phyloP scores from a whole-genome alignment of 2,888 invertebrate species.

The Caenorhabditis japonica region DNA sequence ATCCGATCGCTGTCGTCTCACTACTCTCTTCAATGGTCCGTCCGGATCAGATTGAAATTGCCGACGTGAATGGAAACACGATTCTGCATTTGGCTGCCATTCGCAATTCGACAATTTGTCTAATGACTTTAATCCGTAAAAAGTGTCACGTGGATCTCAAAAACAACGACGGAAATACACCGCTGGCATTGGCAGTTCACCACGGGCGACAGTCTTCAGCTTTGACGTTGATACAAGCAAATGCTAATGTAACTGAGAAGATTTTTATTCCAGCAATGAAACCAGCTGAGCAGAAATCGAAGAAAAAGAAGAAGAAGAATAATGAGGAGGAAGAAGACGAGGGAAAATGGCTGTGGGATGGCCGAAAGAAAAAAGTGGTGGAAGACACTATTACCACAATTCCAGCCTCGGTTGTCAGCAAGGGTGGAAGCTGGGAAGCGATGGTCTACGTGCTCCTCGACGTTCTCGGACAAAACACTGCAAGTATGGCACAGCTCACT shows the following conservation, averaged over 20 bases:
- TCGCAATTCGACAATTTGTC: slow-evolving; percentile 72
- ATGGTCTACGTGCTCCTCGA: slow-evolving; percentile 79
- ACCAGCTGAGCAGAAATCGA: neutral
- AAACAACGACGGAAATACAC: slow-evolving; percentile 53
- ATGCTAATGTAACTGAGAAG: slow-evolving; percentile 51
- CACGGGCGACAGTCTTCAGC: slow-evolving; percentile 73
- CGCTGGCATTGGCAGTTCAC: slow-evolving; percentile 76
- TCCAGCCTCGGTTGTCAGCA: slow-evolving; percentile 53
- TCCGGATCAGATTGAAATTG: slow-evolving; percentile 42
- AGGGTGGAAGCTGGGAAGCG: slow-evolving; percentile 60
- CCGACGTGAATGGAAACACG: slow-evolving; percentile 73
- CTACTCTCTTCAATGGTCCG: slow-evolving; percentile 52
- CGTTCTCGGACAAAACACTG: slow-evolving; percentile 74
- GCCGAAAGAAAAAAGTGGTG: slow-evolving; percentile 30
- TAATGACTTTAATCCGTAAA: slow-evolving; percentile 59
- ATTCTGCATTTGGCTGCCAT: slow-evolving; percentile 79
- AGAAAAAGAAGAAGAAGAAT: neutral
- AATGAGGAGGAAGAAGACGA: slow-evolving; percentile 2
- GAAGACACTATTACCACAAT: slow-evolving; percentile 35
- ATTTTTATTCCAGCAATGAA: slow-evolving; percentile 26
- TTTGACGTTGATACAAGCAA: slow-evolving; percentile 67
- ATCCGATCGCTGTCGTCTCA: slow-evolving; percentile 68
- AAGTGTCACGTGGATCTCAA: slow-evolving; percentile 54
- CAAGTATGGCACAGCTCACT: slow-evolving; percentile 47
- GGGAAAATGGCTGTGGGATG: slow-evolving; percentile 45